phyloP scores from a whole-genome alignment of 2,888 invertebrate species.

The Tiliacea citrago region DNA sequence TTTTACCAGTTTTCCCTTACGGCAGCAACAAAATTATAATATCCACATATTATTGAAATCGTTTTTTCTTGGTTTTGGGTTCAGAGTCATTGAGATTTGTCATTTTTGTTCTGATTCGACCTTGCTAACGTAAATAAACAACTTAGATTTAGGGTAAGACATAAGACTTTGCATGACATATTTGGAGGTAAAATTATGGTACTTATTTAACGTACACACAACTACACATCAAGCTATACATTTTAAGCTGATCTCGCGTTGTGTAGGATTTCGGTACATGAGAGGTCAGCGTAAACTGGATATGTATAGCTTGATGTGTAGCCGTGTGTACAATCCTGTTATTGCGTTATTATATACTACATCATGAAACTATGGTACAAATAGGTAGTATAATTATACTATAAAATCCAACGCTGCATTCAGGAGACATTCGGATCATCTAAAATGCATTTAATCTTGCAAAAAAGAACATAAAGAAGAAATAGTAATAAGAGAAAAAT shows the following conservation, averaged over 20 bases:
- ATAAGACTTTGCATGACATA: neutral
- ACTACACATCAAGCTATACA: too few species aligned
- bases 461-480: neutral
- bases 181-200: neutral
- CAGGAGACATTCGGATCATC: neutral
- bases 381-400: neutral
- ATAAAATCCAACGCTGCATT: neutral
- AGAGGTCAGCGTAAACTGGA: too few species aligned
- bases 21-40: neutral
- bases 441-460: conserved; percentile 16
- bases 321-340: too few species aligned
- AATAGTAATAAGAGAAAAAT: too few species aligned
- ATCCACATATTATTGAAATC: neutral
- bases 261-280: too few species aligned
- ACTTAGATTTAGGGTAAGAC: neutral
- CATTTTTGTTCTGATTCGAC: neutral
- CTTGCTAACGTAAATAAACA: neutral
- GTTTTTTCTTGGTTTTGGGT: neutral
- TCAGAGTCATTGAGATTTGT: neutral
- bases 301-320: too few species aligned
- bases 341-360: neutral
- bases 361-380: neutral
- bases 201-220: neutral
- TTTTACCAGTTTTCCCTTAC: neutral
- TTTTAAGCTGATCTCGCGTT: too few species aligned